phyloP scores from a whole-genome alignment of 2,113 vertebrate species.

The Cercocebus atys region DNA sequence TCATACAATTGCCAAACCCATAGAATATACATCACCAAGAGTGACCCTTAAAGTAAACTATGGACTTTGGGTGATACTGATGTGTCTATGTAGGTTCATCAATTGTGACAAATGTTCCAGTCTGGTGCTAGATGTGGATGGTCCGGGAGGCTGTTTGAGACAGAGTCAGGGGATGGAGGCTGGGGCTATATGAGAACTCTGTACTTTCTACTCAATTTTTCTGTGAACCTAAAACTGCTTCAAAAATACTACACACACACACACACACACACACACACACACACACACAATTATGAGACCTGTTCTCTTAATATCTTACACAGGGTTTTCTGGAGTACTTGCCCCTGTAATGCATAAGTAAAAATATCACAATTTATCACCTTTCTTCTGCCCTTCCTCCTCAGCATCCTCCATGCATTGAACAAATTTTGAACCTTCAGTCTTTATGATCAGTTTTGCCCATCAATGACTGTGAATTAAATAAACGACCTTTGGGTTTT shows the following conservation, averaged over 20 bases:
- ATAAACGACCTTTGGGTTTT: background rate
- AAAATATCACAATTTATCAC: background rate
- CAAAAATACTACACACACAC: background rate
- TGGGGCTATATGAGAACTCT: background rate
- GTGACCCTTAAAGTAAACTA: background rate
- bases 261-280: too few species aligned
- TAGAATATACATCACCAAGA: background rate
- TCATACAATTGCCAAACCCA: background rate
- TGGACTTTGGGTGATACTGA: background rate
- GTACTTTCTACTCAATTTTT: background rate
- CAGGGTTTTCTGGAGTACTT: background rate
- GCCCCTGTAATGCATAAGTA: background rate
- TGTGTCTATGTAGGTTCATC: background rate
- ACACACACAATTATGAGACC: background rate
- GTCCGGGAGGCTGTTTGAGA: background rate
- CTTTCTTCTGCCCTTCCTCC: background rate
- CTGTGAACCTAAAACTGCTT: background rate
- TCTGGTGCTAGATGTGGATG: background rate
- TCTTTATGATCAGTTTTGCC: background rate
- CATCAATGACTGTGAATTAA: background rate
- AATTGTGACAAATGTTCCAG: background rate
- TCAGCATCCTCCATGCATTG: rapidly evolving
- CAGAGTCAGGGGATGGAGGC: background rate
- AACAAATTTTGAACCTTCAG: background rate
- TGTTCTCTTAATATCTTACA: background rate